phyloP scores from a whole-genome alignment of 2,113 vertebrate genomes.

The Esox niger region DNA sequence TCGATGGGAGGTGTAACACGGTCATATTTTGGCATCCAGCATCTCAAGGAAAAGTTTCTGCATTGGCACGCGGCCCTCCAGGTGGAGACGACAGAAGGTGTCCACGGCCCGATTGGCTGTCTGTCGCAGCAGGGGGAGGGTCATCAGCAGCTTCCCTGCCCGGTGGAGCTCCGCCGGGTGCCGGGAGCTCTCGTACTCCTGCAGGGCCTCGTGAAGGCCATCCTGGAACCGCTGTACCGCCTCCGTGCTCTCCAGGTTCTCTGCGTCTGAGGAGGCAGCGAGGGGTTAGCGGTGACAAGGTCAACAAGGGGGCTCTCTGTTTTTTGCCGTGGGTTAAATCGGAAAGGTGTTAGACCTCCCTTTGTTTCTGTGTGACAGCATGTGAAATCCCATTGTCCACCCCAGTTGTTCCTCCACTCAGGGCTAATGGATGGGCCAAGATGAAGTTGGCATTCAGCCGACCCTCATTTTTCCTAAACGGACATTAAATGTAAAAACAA shows the following conservation, averaged over 20 bases:
- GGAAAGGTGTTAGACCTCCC: slow-evolving; percentile 5
- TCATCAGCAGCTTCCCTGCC: slow-evolving; percentile 70
- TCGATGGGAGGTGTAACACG: background rate
- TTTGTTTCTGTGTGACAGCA: background rate
- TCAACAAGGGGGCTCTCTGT: slow-evolving; percentile 8
- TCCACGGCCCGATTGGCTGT: slow-evolving; percentile 53
- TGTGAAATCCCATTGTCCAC: slow-evolving; percentile 2
- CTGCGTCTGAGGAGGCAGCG: slow-evolving; percentile 44
- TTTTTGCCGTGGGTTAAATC: background rate
- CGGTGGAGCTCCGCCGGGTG: slow-evolving; percentile 44
- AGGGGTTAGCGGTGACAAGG: background rate
- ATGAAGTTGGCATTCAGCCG: background rate
- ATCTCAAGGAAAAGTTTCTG: slow-evolving; percentile 78
- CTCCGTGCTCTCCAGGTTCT: slow-evolving; percentile 60
- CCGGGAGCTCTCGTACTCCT: slow-evolving; percentile 55
- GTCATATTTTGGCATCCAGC: slow-evolving; percentile 69
- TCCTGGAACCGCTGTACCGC: slow-evolving; percentile 67
- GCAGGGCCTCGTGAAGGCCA: slow-evolving; percentile 68
- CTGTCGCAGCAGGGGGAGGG: slow-evolving; percentile 71
- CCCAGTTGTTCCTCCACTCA: background rate
- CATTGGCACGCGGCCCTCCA: slow-evolving; percentile 55
- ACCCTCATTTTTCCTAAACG: background rate
- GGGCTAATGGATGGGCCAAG: slow-evolving; percentile 16
- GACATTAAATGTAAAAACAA: slow-evolving; percentile 9
- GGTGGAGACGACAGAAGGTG: slow-evolving; percentile 55